Percentiles rank a stretch among this genome's conserved stretches.
phyloP scores from a whole-genome alignment of 2,888 invertebrate genomes.

The Drosophila nr. perissopoda region DNA sequence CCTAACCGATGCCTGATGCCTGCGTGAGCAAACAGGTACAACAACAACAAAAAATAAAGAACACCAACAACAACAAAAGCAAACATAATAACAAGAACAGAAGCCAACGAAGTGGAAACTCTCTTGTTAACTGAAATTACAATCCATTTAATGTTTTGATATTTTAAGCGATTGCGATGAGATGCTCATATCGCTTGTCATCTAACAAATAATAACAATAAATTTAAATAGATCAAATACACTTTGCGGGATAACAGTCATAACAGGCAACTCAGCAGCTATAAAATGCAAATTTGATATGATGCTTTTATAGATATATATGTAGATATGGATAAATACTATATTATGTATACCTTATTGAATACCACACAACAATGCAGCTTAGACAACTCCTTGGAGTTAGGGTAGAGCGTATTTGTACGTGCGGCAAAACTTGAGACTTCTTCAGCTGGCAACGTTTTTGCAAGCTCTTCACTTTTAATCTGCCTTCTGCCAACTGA shows the following conservation, averaged over 20 bases:
- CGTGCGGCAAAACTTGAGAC: constrained; percentile 32
- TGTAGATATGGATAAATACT: neutral
- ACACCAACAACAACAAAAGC: constrained; percentile 6
- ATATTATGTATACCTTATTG: neutral
- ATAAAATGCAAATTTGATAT: neutral
- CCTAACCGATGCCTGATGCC: constrained; percentile 19
- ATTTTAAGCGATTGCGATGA: constrained; percentile 17
- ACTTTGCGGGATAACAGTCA: neutral
- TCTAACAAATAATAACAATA: neutral
- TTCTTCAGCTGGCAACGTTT: constrained; percentile 44
- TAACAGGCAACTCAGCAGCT: neutral
- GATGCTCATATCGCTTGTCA: constrained; percentile 17
- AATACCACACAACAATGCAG: neutral
- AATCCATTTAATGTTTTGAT: constrained; percentile 54
- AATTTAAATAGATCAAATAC: constrained; percentile 7
- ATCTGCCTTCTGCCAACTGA: constrained; percentile 68
- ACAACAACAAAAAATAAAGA: constrained; percentile 22
- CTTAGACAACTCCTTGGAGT: constrained; percentile 8
- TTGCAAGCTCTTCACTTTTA: constrained; percentile 72
- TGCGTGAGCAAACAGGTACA: constrained; percentile 62
- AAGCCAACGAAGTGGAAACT: constrained; percentile 53
- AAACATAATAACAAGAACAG: constrained; percentile 6
- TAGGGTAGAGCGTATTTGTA: constrained; percentile 33
- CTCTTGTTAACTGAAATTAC: constrained; percentile 57
- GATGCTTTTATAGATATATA: neutral